Evolutionary conservation across 2,888 invertebrate species (phyloP).

Genomic region (Nemotelus pantherinus): DNA sequence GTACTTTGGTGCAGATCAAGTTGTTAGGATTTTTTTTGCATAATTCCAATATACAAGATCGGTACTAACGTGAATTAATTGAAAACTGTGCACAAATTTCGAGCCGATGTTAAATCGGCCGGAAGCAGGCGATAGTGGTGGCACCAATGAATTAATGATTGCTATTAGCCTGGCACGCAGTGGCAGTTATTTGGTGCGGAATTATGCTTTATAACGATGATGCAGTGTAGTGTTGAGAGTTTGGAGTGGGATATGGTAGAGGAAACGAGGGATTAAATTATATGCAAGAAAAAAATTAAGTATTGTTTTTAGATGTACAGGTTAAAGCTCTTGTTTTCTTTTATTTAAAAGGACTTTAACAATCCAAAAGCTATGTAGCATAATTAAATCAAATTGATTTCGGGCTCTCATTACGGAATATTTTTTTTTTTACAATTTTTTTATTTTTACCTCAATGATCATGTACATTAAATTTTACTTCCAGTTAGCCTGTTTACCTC

Average conservation of each 20-base stretch:
- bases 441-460: too few species aligned
- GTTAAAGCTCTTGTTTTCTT: not conserved
- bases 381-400: too few species aligned
- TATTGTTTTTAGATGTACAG: not conserved
- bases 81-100: slow-evolving; percentile 39
- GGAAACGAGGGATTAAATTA: not conserved
- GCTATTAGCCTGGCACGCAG: slow-evolving; percentile 24
- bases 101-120: slow-evolving; percentile 5
- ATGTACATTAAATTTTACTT: too few species aligned
- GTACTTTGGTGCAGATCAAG: slow-evolving; percentile 34
- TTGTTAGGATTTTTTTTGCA: slow-evolving; percentile 36
- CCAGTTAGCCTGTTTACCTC: too few species aligned
- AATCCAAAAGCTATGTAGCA: too few species aligned
- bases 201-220: not conserved
- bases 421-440: too few species aligned
- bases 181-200: not conserved
- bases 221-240: not conserved
- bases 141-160: not conserved
- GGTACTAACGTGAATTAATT: slow-evolving; percentile 33
- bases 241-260: not conserved
- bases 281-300: too few species aligned
- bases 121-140: not conserved
- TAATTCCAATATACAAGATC: slow-evolving; percentile 40
- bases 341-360: too few species aligned
- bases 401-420: too few species aligned